Conservation (phyloP, 1,140 invertebrate species). For the Cyrtorhinus lividipennis region DNA sequence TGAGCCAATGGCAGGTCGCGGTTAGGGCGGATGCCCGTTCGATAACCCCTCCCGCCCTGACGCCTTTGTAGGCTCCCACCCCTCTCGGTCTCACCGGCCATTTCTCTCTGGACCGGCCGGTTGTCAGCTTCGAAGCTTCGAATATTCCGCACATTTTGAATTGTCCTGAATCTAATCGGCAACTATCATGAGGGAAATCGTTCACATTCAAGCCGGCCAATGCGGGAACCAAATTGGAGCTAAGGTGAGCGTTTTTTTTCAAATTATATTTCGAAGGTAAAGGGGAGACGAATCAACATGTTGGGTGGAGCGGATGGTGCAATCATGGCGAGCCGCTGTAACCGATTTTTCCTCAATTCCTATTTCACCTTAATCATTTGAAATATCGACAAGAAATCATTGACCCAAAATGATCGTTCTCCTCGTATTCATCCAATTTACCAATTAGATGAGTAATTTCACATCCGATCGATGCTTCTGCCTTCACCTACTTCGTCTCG, state of each 20-base stretch:
- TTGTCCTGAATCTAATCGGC: constrained; percentile 13
- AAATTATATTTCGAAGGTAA: no score
- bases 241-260: constrained; percentile 48
- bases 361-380: no score
- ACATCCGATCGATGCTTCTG: no score
- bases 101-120: neutral
- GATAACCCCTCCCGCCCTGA: neutral
- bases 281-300: no score
- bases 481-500: no score
- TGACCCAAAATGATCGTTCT: no score
- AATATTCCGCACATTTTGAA: neutral
- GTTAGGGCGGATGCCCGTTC: neutral
- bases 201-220: constrained; percentile 68
- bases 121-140: neutral
- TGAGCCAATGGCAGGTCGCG: neutral
- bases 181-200: constrained; percentile 72
- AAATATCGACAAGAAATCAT: no score
- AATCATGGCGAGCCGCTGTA: no score
- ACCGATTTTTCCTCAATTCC: no score
- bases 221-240: constrained; percentile 83
- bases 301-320: no score
- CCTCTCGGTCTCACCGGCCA: neutral
- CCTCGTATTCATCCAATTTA: no score
- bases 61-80: neutral
- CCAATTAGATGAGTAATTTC: no score